These are phyloP conservation scores for Nycteola revayana DNA, from an alignment of 2,888 invertebrate species.

Conservation along the genomic window DNA sequence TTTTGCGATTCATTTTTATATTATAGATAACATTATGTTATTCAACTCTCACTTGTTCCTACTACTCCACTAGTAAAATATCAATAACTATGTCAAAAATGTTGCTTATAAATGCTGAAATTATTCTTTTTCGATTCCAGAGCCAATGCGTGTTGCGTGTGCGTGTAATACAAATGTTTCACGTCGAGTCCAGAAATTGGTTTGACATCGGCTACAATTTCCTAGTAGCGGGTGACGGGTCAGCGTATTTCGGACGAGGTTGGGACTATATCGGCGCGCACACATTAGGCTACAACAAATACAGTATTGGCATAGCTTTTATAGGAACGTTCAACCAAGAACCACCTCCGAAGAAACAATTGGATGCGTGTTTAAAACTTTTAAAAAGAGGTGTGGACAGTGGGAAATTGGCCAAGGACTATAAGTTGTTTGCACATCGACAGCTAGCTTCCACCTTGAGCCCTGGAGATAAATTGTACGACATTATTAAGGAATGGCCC, in stretches of 20 bases:
- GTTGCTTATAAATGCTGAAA: too few relatives aligned
- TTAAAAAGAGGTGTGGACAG: slow-evolving; percentile 83
- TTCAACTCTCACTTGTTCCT: too few relatives aligned
- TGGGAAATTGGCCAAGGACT: slow-evolving; percentile 83
- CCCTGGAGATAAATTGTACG: slow-evolving; percentile 85
- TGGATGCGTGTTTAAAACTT: slow-evolving; percentile 83
- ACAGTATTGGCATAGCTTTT: slow-evolving; percentile 87
- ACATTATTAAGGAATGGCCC: slow-evolving; percentile 85
- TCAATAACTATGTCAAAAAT: too few relatives aligned
- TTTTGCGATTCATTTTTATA: too few relatives aligned
- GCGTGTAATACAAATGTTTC: slow-evolving; percentile 84
- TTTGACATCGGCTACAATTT: slow-evolving; percentile 90
- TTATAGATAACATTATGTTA: too few relatives aligned
- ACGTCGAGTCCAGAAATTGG: slow-evolving; percentile 85
- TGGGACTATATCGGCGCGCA: slow-evolving; percentile 89
- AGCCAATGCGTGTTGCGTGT: slow-evolving; percentile 83
- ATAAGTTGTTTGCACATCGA: slow-evolving; percentile 85
- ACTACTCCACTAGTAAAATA: too few relatives aligned
- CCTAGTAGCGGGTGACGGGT: slow-evolving; percentile 89
- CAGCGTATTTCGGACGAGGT: slow-evolving; percentile 87
- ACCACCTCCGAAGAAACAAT: slow-evolving; percentile 73
- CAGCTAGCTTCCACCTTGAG: slow-evolving; percentile 85
- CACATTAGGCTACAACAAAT: slow-evolving; percentile 84
- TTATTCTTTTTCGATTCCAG: slow-evolving; percentile 47
- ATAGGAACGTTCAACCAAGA: slow-evolving; percentile 86